These are phyloP conservation scores for Ceyx cyanopectus DNA, from an alignment of 2,113 vertebrate species.

Conservation along the genomic window DNA sequence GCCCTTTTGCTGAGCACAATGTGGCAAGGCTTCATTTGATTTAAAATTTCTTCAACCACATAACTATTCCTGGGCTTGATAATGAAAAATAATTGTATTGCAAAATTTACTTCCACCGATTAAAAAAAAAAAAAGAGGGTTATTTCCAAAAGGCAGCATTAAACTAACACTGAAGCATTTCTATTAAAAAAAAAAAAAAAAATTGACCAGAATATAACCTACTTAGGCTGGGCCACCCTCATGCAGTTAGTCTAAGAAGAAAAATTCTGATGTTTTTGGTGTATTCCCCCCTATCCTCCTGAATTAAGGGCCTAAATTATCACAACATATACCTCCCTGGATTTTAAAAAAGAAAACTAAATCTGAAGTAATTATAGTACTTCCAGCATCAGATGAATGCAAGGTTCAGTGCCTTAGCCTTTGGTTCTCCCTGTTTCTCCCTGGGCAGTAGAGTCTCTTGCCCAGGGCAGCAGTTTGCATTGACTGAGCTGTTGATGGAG, in stretches of 20 bases:
- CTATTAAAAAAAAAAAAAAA: neutral
- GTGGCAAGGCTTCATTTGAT: neutral
- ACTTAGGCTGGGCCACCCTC: neutral
- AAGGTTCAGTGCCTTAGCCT: too few relatives aligned
- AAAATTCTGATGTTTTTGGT: too few relatives aligned
- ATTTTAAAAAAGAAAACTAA: too few relatives aligned
- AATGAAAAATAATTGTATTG: constrained; percentile 3
- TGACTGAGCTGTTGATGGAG: too few relatives aligned
- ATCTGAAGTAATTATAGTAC: too few relatives aligned
- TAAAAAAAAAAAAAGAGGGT: constrained; percentile 4
- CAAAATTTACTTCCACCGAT: constrained; percentile 9
- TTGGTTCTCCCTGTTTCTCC: too few relatives aligned
- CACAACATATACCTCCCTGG: too few relatives aligned
- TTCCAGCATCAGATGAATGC: too few relatives aligned
- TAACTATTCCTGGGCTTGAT: neutral
- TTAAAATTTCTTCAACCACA: neutral
- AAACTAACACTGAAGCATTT: neutral
- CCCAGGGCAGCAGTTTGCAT: too few relatives aligned
- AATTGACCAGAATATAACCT: neutral
- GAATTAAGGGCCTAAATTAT: too few relatives aligned
- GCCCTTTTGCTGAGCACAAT: neutral
- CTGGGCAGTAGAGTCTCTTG: too few relatives aligned
- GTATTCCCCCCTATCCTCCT: too few relatives aligned
- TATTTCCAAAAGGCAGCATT: constrained; percentile 4
- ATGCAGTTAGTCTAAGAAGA: neutral